A percentile compares a stretch with the other conserved stretches of the same genome.
Conservation (phyloP, 2,888 invertebrate species). For the Agrochola litura region DNA sequence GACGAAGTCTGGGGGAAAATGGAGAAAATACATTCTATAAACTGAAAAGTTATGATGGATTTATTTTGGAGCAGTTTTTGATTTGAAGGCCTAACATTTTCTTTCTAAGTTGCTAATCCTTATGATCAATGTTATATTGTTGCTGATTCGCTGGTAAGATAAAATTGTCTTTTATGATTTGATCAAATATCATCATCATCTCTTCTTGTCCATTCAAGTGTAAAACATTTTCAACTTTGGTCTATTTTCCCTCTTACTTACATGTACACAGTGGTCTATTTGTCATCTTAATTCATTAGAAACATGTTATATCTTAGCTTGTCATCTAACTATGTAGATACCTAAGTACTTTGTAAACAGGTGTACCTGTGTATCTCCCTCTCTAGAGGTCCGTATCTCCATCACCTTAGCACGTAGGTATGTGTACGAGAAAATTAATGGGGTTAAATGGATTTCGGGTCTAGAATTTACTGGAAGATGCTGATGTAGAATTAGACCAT, state of each 20-base stretch:
- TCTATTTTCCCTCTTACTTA: neutral
- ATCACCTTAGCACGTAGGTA: slow-evolving; percentile 20
- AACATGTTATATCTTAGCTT: neutral
- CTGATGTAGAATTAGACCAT: neutral
- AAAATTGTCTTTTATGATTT: neutral
- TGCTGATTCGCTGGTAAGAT: neutral
- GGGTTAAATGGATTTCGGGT: slow-evolving; percentile 27
- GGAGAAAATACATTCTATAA: slow-evolving; percentile 11
- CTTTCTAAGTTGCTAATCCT: neutral
- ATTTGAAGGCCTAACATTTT: neutral
- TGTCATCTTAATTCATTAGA: slow-evolving; percentile 14
- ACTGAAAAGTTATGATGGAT: neutral
- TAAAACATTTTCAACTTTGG: neutral
- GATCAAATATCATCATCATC: neutral
- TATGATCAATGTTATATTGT: neutral
- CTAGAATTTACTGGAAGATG: slow-evolving; percentile 37
- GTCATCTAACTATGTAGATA: neutral
- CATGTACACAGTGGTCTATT: neutral
- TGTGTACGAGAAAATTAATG: slow-evolving; percentile 44
- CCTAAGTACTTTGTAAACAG: slow-evolving; percentile 5
- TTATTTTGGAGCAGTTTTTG: neutral
- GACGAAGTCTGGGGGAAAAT: slow-evolving; percentile 20
- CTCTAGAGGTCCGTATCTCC: slow-evolving; percentile 20
- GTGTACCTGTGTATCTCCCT: slow-evolving; percentile 17
- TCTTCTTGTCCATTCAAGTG: neutral